Base-by-base conservation (phyloP, 2,797 vertebrate genomes). In the Danio kyathit region DNA sequence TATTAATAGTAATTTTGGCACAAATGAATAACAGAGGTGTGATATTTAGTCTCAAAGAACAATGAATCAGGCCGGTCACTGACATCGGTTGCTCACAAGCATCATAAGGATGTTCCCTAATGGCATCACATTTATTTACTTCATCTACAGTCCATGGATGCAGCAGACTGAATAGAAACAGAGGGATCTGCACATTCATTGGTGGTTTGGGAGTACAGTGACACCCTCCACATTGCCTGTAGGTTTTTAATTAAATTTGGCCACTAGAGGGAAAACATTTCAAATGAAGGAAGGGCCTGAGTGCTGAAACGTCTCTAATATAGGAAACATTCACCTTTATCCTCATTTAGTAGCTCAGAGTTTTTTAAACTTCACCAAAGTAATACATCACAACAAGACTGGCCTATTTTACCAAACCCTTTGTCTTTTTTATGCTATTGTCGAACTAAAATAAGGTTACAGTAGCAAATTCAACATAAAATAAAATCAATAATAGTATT, bases 201-300 rank as follows among this genome's bases (percentile, higher is more conserved):
- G 76, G 64, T 78, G 80, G 82, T 87, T 83, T 86, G 80, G 80
- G 75, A 83, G 72, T 66, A 81, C 44, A 54, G 17, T 17, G 76
- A 79, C 76, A 69, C 51, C 74, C 78, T 86, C 81, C 5, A 71
- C 80, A 63, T 83, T 88, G 60, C 86, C 89, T 86, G 11, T 79
- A 83, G 80, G 85, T 82, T 83, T 87, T 89, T 90, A 91, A 94
- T 93, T 92, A 92, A 87, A 90, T 88, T 16, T 57, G 72, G 77
- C 59, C 80, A 73, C 83, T 82, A 11, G 17, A 84, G 80, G 75
- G 46, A 79, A 75, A 49, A 71, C 13, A 74, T 83, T 85, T 88
- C 81, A 90, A 83, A 89, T 80, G 71, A 90, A 88, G 80, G 44
- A 52, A 69, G 14, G 52, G 82, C 87, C 74, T 72, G 48, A 11